A percentile compares a stretch with the other conserved stretches of the same genome.
Evolutionary conservation across 1,140 invertebrate genomes (phyloP).

Genomic region (Octopus bimaculoides): DNA sequence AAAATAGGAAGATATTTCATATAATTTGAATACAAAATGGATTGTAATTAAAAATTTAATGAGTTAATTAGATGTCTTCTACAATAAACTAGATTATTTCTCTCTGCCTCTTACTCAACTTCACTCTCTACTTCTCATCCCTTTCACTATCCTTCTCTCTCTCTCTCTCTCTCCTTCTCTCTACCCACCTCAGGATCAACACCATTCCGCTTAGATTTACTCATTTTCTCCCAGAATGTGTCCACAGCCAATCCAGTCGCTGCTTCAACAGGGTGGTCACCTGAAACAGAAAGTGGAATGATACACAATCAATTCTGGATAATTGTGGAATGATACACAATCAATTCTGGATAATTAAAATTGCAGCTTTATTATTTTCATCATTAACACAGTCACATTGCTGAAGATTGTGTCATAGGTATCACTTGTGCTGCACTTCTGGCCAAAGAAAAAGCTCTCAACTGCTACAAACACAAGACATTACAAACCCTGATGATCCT

Average conservation of each 20-base stretch:
- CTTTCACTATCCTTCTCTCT: conserved; percentile 4
- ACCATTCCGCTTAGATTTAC: conserved; percentile 97
- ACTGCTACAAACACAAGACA: no score
- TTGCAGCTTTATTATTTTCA: no score
- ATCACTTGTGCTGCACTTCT: no score
- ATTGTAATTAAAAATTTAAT: no score
- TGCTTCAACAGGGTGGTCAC: conserved; percentile 65
- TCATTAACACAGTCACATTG: no score
- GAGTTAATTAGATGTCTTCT: not conserved
- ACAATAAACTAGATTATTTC: not conserved
- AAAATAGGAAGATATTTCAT: not conserved
- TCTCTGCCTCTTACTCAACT: conserved; percentile 10
- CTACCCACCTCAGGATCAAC: conserved; percentile 75
- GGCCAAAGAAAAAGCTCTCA: no score
- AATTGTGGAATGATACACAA: not conserved
- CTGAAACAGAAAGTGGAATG: conserved; percentile 39
- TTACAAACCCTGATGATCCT: no score
- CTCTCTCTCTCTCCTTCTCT: not conserved
- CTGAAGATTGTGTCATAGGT: no score
- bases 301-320: not conserved
- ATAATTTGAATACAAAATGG: no score
- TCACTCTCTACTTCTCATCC: conserved; percentile 12
- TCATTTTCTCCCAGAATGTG: conserved; percentile 96
- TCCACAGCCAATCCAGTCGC: conserved; percentile 67
- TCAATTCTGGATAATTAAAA: not conserved